A percentile compares a stretch with the other conserved stretches of the same genome.
These are phyloP conservation scores for Crotalus tigris DNA, from an alignment of 2,113 vertebrate genomes.

Conservation along the genomic window DNA sequence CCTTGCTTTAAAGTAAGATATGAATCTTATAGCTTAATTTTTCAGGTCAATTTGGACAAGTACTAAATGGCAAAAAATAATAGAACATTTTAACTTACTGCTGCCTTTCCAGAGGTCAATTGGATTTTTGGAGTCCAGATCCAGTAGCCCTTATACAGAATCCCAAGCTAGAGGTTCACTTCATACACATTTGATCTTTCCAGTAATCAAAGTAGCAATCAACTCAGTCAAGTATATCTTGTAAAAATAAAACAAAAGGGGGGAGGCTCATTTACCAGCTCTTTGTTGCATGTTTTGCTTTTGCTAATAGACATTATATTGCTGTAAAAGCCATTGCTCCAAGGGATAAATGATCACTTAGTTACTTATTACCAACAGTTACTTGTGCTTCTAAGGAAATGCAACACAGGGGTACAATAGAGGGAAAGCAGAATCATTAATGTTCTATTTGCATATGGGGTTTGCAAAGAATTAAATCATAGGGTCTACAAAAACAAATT, in stretches of 20 bases:
- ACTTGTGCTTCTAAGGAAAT: not conserved
- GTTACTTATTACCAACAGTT: constrained; percentile 10
- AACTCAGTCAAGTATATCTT: not conserved
- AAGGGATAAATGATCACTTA: not conserved
- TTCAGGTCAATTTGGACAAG: not conserved
- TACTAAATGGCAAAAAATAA: not conserved
- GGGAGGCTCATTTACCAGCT: not conserved
- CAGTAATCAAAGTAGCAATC: not conserved
- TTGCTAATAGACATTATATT: constrained; percentile 2
- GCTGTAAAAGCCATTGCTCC: not conserved
- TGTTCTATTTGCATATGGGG: not conserved
- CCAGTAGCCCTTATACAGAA: not conserved
- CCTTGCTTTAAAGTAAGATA: not conserved
- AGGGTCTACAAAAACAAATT: not conserved
- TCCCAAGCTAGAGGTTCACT: not conserved
- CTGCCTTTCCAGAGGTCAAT: not conserved
- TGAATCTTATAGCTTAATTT: not conserved
- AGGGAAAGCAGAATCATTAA: not conserved
- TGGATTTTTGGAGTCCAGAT: not conserved
- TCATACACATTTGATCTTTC: not conserved
- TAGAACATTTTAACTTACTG: not conserved
- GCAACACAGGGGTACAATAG: not conserved
- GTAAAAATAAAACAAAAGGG: not conserved
- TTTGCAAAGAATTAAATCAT: not conserved
- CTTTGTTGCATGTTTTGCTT: not conserved